Evolutionary conservation across 2,113 vertebrate genomes (phyloP).

Genomic region (Scophthalmus maximus): DNA sequence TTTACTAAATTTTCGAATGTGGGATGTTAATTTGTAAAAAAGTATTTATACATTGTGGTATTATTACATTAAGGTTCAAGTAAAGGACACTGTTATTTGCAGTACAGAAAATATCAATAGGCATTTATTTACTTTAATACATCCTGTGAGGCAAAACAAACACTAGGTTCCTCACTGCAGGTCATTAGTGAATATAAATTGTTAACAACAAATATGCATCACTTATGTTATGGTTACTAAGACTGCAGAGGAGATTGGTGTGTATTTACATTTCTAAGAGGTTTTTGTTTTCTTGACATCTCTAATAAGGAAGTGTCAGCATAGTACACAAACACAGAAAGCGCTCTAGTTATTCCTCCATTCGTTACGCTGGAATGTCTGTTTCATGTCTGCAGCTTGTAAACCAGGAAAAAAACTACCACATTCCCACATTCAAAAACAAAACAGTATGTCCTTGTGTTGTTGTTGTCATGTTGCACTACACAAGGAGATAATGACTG

Average conservation of each 20-base stretch:
- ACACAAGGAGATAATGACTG: too few relatives aligned
- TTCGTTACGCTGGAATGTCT: neutral
- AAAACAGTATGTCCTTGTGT: conserved; percentile 16
- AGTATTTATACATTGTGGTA: neutral
- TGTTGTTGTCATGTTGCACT: conserved; percentile 26
- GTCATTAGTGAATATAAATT: neutral
- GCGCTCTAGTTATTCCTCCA: conserved; percentile 15
- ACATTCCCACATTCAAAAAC: neutral
- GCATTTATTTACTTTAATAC: neutral
- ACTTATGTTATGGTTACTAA: neutral
- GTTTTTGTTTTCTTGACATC: neutral
- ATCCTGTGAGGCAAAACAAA: neutral
- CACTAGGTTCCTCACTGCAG: too few relatives aligned
- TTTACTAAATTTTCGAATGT: too few relatives aligned
- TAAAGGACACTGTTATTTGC: neutral
- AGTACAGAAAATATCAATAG: neutral
- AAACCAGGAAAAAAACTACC: conserved; percentile 14
- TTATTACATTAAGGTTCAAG: neutral
- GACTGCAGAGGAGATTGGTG: neutral
- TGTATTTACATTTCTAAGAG: neutral
- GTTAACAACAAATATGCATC: conserved; percentile 1
- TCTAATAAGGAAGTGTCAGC: conserved; percentile 19
- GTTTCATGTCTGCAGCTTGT: conserved; percentile 22
- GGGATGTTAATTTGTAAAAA: neutral
- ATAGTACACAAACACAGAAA: neutral